phyloP scores from a whole-genome alignment of 2,797 vertebrate species.

The Melanotaenia nigrans region DNA sequence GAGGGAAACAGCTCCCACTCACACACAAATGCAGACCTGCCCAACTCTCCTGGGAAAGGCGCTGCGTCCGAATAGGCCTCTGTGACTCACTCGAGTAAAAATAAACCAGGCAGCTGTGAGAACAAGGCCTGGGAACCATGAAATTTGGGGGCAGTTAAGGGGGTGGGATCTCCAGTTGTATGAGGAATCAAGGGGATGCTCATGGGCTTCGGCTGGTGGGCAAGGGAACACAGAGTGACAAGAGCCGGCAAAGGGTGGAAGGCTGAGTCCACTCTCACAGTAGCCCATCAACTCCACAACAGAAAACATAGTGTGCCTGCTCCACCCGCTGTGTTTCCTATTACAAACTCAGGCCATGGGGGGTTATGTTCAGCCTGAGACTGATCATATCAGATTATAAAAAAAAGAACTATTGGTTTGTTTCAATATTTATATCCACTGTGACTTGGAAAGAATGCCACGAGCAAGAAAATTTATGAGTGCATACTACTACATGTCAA shows the following conservation, averaged over 20 bases:
- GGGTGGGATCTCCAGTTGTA: constrained; percentile 57
- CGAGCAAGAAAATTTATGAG: constrained; percentile 52
- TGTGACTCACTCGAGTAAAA: constrained; percentile 85
- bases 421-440: constrained; percentile 61
- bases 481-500: constrained; percentile 55
- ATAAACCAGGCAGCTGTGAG: constrained; percentile 87
- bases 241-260: constrained; percentile 53
- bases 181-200: constrained; percentile 40
- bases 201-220: constrained; percentile 52
- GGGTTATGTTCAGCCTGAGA: constrained; percentile 40
- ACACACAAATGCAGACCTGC: constrained; percentile 60
- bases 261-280: constrained; percentile 55
- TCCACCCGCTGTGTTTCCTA: constrained; percentile 66
- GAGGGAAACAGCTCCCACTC: constrained; percentile 42
- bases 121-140: constrained; percentile 86
- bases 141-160: constrained; percentile 72
- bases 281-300: constrained; percentile 42
- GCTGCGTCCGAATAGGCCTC: constrained; percentile 76
- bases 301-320: constrained; percentile 67
- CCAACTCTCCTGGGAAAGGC: constrained; percentile 77
- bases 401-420: constrained; percentile 36
- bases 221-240: constrained; percentile 61
- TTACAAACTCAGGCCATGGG: constrained; percentile 47
- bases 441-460: constrained; percentile 47
- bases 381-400: constrained; percentile 54